Evolutionary conservation across 2,888 invertebrate species (phyloP).

Genomic region (Siphonodentalium dalli): DNA sequence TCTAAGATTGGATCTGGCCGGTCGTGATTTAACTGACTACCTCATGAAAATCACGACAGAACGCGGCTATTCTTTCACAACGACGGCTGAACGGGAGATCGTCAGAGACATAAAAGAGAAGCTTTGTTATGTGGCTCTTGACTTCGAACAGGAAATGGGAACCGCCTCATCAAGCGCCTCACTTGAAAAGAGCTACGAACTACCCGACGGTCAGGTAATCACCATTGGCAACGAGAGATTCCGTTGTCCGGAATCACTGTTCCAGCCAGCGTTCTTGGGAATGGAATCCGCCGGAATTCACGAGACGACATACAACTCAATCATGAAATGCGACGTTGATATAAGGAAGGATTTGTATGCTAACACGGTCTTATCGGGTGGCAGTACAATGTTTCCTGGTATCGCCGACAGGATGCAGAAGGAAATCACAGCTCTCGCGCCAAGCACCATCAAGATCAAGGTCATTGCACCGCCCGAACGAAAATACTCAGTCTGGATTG

Average conservation of each 20-base stretch:
- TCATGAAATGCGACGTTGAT: constrained; percentile 55
- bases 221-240: constrained; percentile 43
- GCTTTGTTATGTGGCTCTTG: constrained; percentile 88
- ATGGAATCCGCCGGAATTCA: constrained; percentile 40
- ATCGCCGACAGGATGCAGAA: constrained; percentile 34
- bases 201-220: constrained; percentile 43
- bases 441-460: constrained; percentile 32
- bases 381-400: constrained; percentile 96
- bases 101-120: constrained; percentile 95
- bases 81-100: constrained; percentile 76
- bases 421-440: constrained; percentile 29
- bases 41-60: constrained; percentile 68
- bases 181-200: constrained; percentile 36
- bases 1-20: constrained; percentile 38
- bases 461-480: constrained; percentile 64
- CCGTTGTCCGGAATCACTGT: constrained; percentile 59
- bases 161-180: constrained; percentile 20
- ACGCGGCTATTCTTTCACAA: constrained; percentile 65
- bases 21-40: constrained; percentile 56
- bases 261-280: constrained; percentile 63
- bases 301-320: constrained; percentile 42
- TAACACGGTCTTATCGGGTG: constrained; percentile 81
- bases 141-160: constrained; percentile 91
- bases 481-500: constrained; percentile 98
- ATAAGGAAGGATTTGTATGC: constrained; percentile 51